phyloP scores from a whole-genome alignment of 1,140 invertebrate genomes.

The Magallana gigas region DNA sequence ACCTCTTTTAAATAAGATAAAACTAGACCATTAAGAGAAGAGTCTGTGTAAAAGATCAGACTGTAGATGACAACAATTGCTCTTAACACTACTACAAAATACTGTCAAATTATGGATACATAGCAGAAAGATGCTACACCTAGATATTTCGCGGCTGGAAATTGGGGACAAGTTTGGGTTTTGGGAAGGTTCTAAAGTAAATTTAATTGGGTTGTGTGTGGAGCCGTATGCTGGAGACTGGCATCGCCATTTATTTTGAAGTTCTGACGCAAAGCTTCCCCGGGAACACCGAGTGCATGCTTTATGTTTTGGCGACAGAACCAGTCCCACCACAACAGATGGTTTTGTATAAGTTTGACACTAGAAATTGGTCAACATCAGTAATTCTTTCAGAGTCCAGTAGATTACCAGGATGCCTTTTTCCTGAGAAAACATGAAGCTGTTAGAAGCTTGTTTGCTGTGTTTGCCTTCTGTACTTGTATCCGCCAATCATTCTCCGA shows the following conservation, averaged over 20 bases:
- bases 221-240: not conserved
- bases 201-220: conserved; percentile 28
- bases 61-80: not conserved
- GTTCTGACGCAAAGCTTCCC: not conserved
- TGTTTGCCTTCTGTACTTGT: conserved; percentile 12
- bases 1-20: not conserved
- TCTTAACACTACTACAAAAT: not conserved
- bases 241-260: not conserved
- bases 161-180: not conserved
- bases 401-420: conserved; percentile 9
- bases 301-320: conserved; percentile 32
- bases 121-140: conserved; percentile 13
- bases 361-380: conserved; percentile 14
- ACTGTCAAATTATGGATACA: conserved; percentile 20
- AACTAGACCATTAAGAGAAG: not conserved
- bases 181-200: conserved; percentile 15
- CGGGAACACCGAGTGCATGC: not conserved
- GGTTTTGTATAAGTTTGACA: conserved; percentile 26
- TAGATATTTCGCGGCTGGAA: conserved; percentile 14
- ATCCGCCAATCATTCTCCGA: conserved; percentile 46
- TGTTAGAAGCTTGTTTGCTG: conserved; percentile 36
- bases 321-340: conserved; percentile 15
- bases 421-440: conserved; percentile 29
- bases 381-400: not conserved
- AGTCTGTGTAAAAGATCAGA: not conserved